phyloP scores from a whole-genome alignment of 2,797 vertebrate species.

The Anguilla pacifica region DNA sequence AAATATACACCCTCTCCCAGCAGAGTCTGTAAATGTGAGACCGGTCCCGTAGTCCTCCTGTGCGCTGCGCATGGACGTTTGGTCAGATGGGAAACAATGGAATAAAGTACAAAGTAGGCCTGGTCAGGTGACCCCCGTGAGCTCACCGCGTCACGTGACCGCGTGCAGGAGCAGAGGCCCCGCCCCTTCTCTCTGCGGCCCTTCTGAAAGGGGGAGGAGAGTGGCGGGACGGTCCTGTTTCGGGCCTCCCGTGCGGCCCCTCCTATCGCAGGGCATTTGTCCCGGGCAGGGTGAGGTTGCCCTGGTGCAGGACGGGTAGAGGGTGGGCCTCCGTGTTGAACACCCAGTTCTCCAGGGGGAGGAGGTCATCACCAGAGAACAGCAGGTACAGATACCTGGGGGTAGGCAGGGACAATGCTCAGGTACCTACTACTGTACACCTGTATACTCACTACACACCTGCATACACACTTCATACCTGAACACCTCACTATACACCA shows the following conservation, averaged over 20 bases:
- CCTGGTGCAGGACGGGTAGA: conserved; percentile 90
- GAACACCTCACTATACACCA: neutral
- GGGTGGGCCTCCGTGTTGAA: conserved; percentile 99
- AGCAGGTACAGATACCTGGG: conserved; percentile 95
- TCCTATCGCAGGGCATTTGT: conserved; percentile 84
- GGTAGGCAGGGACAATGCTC: conserved; percentile 5
- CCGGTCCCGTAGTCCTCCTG: neutral
- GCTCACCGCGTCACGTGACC: neutral
- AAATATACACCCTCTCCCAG: neutral
- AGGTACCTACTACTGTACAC: neutral
- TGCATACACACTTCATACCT: neutral
- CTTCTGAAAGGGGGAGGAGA: conserved; percentile 47
- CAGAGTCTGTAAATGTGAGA: neutral
- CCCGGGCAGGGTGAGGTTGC: conserved; percentile 92
- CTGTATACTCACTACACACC: neutral
- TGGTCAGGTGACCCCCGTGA: neutral
- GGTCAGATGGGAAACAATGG: neutral
- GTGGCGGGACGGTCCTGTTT: neutral
- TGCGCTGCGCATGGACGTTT: neutral
- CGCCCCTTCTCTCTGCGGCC: conserved; percentile 33
- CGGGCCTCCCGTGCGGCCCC: conserved; percentile 12
- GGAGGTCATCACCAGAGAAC: conserved; percentile 94
- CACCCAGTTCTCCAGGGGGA: conserved; percentile 96
- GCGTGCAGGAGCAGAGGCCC: conserved; percentile 31
- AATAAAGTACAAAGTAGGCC: neutral